phyloP scores from a whole-genome alignment of 2,113 vertebrate genomes.

The Balaenoptera acutorostrata region DNA sequence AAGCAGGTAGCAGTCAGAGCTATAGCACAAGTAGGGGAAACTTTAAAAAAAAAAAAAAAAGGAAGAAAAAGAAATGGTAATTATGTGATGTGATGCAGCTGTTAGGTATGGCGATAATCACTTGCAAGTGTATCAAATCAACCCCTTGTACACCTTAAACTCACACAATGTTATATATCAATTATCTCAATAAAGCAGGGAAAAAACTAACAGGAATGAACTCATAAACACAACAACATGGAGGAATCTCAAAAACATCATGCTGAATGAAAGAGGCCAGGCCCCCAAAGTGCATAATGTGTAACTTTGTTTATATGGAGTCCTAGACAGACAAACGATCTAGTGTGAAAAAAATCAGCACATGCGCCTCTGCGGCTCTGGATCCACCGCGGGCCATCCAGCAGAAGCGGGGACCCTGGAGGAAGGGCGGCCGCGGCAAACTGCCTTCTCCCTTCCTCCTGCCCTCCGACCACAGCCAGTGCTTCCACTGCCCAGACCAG shows the following conservation, averaged over 20 bases:
- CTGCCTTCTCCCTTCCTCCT: not conserved
- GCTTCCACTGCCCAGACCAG: not conserved
- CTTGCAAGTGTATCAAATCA: not conserved
- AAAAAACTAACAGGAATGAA: not conserved
- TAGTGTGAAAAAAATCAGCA: too few species aligned
- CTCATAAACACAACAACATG: not conserved
- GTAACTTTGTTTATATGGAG: too few species aligned
- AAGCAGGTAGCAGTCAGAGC: too few species aligned
- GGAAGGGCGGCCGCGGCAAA: not conserved
- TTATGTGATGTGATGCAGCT: not conserved
- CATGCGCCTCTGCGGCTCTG: rapidly evolving
- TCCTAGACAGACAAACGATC: not conserved
- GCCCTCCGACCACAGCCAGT: too few species aligned
- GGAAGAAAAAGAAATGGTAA: not conserved
- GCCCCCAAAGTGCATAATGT: rapidly evolving
- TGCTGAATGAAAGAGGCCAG: not conserved
- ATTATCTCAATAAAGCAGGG: not conserved
- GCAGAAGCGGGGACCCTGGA: not conserved
- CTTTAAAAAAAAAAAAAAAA: too few species aligned
- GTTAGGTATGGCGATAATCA: not conserved
- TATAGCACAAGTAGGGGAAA: too few species aligned
- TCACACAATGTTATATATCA: not conserved
- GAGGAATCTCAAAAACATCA: not conserved
- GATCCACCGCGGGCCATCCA: rapidly evolving
- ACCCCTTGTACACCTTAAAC: not conserved